Evolutionary conservation across 2,113 vertebrate species (phyloP).

Genomic region (Lepisosteus oculatus): DNA sequence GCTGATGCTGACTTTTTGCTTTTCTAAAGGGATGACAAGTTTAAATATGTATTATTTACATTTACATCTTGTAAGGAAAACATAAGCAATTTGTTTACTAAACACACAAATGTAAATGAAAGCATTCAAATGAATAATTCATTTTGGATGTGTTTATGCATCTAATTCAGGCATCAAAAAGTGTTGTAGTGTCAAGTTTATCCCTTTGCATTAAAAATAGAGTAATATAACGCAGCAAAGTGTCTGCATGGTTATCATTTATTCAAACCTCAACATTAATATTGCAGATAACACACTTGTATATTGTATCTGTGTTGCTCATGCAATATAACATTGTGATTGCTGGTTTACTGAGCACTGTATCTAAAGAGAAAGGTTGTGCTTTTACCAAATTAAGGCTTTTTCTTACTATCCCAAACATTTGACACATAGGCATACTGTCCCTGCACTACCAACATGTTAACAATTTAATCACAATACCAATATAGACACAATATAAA

Average conservation of each 20-base stretch:
- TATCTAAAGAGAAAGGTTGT: slow-evolving; percentile 40
- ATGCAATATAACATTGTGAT: neutral
- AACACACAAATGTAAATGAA: slow-evolving; percentile 58
- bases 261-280: slow-evolving; percentile 65
- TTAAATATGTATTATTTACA: slow-evolving; percentile 73
- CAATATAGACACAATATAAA: slow-evolving; percentile 81
- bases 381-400: slow-evolving; percentile 54
- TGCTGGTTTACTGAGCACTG: slow-evolving; percentile 5
- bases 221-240: slow-evolving; percentile 50
- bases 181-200: slow-evolving; percentile 51
- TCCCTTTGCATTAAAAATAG: slow-evolving; percentile 70
- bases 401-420: slow-evolving; percentile 64
- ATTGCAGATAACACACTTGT: slow-evolving; percentile 55
- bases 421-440: slow-evolving; percentile 70
- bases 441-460: slow-evolving; percentile 69
- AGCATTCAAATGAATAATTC: slow-evolving; percentile 62
- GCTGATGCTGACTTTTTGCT: neutral
- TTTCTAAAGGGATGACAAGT: slow-evolving; percentile 42
- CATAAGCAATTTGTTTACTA: slow-evolving; percentile 75
- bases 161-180: slow-evolving; percentile 47
- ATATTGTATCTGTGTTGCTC: slow-evolving; percentile 16
- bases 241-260: slow-evolving; percentile 56
- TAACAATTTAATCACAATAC: slow-evolving; percentile 83
- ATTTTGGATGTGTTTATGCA: slow-evolving; percentile 54
- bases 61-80: slow-evolving; percentile 62